Evolutionary conservation across 2,888 invertebrate genomes (phyloP).

Genomic region (Netelia melanura): DNA sequence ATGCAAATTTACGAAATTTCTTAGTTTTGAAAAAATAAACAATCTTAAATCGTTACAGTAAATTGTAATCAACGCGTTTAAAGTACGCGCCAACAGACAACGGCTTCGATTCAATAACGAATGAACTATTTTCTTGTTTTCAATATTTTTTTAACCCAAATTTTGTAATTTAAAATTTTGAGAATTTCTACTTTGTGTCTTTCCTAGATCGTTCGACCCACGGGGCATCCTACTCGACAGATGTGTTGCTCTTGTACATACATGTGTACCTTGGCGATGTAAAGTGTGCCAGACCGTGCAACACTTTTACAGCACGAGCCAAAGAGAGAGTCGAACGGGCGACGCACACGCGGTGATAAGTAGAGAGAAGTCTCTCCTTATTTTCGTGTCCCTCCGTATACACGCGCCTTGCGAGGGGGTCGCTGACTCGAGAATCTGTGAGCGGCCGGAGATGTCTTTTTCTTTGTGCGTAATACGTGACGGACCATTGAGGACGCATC

Average conservation of each 20-base stretch:
- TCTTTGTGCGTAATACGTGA: slow-evolving; percentile 63
- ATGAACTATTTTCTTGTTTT: no score
- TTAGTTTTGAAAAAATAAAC: no score
- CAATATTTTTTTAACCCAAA: no score
- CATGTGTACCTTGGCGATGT: not conserved
- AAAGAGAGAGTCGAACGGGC: not conserved
- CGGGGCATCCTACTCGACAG: not conserved
- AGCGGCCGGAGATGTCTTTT: slow-evolving; percentile 29
- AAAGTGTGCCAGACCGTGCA: slow-evolving; percentile 36
- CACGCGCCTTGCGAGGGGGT: slow-evolving; percentile 14
- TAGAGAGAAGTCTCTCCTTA: slow-evolving; percentile 1
- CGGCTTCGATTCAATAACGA: no score
- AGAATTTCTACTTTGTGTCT: not conserved
- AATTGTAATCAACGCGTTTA: no score
- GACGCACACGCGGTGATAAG: slow-evolving; percentile 24
- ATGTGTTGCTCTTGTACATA: not conserved
- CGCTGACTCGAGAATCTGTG: slow-evolving; percentile 37
- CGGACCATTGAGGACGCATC: slow-evolving; percentile 61
- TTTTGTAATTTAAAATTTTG: no score
- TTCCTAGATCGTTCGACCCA: not conserved
- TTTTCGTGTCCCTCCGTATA: slow-evolving; percentile 7
- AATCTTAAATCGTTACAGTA: no score
- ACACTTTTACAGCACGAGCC: slow-evolving; percentile 2
- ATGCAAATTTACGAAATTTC: no score
- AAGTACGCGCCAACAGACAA: no score